These are phyloP conservation scores for Coracopsis vasa DNA, from an alignment of 2,113 vertebrate species.

Conservation along the genomic window DNA sequence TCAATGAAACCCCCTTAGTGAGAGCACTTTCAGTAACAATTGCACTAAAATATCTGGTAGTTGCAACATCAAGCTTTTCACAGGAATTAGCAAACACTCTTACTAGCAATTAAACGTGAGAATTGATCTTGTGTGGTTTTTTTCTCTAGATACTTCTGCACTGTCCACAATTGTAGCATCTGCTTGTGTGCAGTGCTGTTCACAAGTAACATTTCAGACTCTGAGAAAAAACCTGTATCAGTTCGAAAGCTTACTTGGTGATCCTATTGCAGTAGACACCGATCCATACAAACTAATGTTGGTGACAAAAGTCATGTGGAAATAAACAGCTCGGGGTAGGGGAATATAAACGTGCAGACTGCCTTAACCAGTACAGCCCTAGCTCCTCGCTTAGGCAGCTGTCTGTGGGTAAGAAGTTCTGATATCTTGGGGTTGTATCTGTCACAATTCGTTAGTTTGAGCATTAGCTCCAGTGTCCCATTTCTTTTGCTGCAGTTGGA, in stretches of 20 bases:
- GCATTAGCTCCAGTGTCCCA: background rate
- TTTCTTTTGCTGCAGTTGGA: background rate
- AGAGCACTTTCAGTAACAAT: background rate
- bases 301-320: background rate
- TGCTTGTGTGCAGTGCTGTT: background rate
- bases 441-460: background rate
- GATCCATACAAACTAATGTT: background rate
- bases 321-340: background rate
- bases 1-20: conserved; percentile 7
- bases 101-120: background rate
- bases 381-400: background rate
- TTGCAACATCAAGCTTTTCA: background rate
- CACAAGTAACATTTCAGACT: background rate
- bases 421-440: background rate
- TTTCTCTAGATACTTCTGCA: background rate
- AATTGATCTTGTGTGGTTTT: background rate
- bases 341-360: background rate
- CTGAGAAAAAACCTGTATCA: background rate
- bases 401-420: background rate
- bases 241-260: background rate
- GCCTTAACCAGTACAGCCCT: background rate
- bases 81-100: background rate
- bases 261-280: background rate
- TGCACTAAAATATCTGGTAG: background rate
- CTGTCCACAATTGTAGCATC: background rate